Evolutionary conservation across 2,113 vertebrate genomes (phyloP).

Genomic region (Cisticola juncidis): DNA sequence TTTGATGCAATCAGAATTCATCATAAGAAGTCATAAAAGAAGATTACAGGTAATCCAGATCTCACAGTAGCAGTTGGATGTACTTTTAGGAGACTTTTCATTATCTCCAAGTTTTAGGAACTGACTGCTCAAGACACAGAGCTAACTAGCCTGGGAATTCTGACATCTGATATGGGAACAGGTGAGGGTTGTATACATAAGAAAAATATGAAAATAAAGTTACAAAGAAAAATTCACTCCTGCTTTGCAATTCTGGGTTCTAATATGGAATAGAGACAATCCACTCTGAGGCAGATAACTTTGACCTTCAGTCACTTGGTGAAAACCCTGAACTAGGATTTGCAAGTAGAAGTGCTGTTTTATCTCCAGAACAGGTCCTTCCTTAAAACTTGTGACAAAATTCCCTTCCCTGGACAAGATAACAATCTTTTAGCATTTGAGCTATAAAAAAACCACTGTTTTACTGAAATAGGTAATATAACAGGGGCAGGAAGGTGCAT

Average conservation of each 20-base stretch:
- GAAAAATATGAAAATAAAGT: neutral
- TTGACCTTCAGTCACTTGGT: neutral
- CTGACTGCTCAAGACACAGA: neutral
- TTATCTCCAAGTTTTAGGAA: neutral
- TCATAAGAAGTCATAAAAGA: neutral
- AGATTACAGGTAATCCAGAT: neutral
- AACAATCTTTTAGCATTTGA: neutral
- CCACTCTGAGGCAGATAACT: neutral
- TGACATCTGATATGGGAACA: neutral
- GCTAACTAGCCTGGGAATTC: neutral
- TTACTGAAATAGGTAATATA: neutral
- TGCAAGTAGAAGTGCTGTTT: neutral
- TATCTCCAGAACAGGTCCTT: neutral
- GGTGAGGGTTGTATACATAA: neutral
- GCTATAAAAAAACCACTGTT: neutral
- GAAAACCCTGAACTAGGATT: neutral
- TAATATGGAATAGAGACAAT: neutral
- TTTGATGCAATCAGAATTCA: neutral
- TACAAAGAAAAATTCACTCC: neutral
- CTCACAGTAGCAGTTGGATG: neutral
- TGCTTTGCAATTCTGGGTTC: neutral
- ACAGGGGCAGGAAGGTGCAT: neutral
- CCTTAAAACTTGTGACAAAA: neutral
- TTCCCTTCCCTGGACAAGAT: neutral
- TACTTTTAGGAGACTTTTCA: neutral